Base-by-base conservation (phyloP, 2,797 vertebrate species). In the Argya squamiceps region DNA sequence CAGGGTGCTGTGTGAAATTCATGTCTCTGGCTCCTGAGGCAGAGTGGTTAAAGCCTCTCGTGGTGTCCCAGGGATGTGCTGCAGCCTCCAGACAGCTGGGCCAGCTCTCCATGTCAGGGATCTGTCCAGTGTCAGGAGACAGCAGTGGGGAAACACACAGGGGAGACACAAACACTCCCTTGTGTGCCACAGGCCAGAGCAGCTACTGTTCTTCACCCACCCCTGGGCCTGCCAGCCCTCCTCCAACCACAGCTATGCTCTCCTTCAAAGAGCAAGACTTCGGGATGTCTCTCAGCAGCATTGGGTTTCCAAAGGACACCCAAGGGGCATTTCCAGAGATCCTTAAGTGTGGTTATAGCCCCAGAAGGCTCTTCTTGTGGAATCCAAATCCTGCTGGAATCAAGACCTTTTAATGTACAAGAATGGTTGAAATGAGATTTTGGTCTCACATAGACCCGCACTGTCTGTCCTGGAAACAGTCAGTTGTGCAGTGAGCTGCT, bases 101-200 rank as follows among this genome's bases (percentile, higher is more conserved):
- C 68, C 89, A 77, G 71, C 0, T 0, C 44, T 64, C 41, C 62
- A 12, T 9, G 22, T 55, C 56, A 84, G 44, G 76, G 14, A 3
- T 84, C 95, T 97, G 94, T 36, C 92, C 94, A 88, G 77, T 70
- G 93, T 93, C 92, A 94, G 80, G 77, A 93, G 80, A 44, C 77
- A 69, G 69, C 53, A 75, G 83, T 11, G 18, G 34, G 41, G 76
- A 89, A 50, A 69, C 59, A 47, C 37, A 32, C 4, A 39, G 29
- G 37, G 43, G 8, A 76, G 34, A 69, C 88, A 85, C 75, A 84
- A 76, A 76, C 73, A 8, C 50, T 41, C 41, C 64, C 67, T 75
- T 32, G 52, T 92, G 83, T 43, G 83, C 83, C 83, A 70, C 85
- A 8, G 9, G 92, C 76, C 87, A 41, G 80, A 84, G 92, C 68